Percentiles rank a stretch among this genome's conserved stretches.
These are phyloP conservation scores for Polyommatus iphigenia DNA, from an alignment of 2,888 invertebrate species.

Conservation along the genomic window DNA sequence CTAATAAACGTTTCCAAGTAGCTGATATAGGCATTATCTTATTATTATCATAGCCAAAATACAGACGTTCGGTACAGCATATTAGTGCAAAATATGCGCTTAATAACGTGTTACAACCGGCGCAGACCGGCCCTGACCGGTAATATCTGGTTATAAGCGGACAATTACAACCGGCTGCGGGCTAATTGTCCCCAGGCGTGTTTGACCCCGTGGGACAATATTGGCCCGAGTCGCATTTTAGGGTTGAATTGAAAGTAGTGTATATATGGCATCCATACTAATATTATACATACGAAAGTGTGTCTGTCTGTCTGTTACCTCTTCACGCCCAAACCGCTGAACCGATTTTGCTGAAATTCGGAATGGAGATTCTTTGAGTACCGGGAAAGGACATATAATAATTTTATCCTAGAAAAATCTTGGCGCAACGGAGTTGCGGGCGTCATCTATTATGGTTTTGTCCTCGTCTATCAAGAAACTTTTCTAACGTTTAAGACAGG, in stretches of 20 bases:
- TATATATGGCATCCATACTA: background rate
- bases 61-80: background rate
- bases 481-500: too few species aligned
- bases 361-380: too few species aligned
- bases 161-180: background rate
- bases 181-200: background rate
- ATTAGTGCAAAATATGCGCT: constrained; percentile 15
- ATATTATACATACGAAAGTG: too few species aligned
- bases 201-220: background rate
- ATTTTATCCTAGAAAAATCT: too few species aligned
- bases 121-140: background rate
- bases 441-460: too few species aligned
- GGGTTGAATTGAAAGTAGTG: background rate
- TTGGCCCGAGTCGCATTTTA: background rate
- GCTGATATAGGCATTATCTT: background rate
- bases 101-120: background rate
- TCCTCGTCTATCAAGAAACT: too few species aligned
- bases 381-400: too few species aligned
- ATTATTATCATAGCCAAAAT: background rate
- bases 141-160: constrained; percentile 9
- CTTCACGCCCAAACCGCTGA: too few species aligned
- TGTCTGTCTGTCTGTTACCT: too few species aligned
- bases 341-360: too few species aligned
- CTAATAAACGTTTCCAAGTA: background rate
- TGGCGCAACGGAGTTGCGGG: too few species aligned